A percentile compares a stretch with the other conserved stretches of the same genome.
phyloP scores from a whole-genome alignment of 2,888 invertebrate species.

The Cataglyphis livida region DNA sequence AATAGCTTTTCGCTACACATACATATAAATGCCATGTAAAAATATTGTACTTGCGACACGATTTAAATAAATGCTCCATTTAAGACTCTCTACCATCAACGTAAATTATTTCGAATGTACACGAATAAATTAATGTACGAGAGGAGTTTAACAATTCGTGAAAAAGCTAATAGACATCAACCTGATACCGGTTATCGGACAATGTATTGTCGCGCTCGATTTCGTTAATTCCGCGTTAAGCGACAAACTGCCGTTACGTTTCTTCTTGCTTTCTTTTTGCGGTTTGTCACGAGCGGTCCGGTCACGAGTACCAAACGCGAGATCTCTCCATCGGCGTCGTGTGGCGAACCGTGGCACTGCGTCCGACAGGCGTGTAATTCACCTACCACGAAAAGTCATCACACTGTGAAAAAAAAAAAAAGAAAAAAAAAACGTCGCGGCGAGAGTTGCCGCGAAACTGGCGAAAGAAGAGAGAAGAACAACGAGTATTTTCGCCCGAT shows the following conservation, averaged over 20 bases:
- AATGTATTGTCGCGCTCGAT: constrained; percentile 73
- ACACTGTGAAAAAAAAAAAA: constrained; percentile 78
- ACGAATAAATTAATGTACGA: neutral
- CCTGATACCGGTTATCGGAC: constrained; percentile 60
- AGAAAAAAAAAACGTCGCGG: constrained; percentile 74
- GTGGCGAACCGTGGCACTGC: constrained; percentile 73
- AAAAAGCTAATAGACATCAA: neutral
- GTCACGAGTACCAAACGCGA: constrained; percentile 34
- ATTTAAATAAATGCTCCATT: neutral
- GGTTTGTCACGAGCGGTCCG: constrained; percentile 48
- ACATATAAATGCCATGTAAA: neutral
- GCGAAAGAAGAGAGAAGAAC: constrained; percentile 41
- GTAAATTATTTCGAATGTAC: neutral
- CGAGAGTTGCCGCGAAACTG: constrained; percentile 56
- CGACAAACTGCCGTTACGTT: constrained; percentile 68
- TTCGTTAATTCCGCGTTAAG: constrained; percentile 74
- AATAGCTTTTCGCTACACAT: neutral
- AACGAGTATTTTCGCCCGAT: constrained; percentile 55
- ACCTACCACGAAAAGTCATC: constrained; percentile 78
- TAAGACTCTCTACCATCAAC: neutral
- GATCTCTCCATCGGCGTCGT: constrained; percentile 51
- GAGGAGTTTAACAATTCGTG: neutral
- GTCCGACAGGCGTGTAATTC: constrained; percentile 84
- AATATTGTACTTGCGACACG: neutral
- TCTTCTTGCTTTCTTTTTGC: constrained; percentile 30